Evolutionary conservation across 2,888 invertebrate species (phyloP).

Genomic region (Drosophila incognita): DNA sequence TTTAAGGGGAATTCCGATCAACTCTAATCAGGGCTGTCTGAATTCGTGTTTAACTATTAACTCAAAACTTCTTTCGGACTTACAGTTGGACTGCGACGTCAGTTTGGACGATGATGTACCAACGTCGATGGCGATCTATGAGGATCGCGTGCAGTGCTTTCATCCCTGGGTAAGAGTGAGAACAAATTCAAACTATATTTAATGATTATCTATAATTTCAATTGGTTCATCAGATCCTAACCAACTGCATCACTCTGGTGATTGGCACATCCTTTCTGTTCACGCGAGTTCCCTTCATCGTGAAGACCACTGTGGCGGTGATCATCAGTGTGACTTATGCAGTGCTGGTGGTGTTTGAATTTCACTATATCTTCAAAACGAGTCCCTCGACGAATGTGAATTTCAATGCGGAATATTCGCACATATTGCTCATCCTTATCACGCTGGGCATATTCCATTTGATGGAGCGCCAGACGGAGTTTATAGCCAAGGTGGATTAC

Average conservation of each 20-base stretch:
- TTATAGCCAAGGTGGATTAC: slow-evolving; percentile 94
- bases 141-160: slow-evolving; percentile 74
- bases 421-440: slow-evolving; percentile 90
- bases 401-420: slow-evolving; percentile 89
- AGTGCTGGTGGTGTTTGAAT: slow-evolving; percentile 88
- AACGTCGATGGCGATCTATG: slow-evolving; percentile 11
- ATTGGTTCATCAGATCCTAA: slow-evolving; percentile 83
- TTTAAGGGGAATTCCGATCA: background rate
- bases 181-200: background rate
- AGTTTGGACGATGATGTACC: slow-evolving; percentile 35
- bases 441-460: slow-evolving; percentile 92
- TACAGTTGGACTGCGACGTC: slow-evolving; percentile 48
- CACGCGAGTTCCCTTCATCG: slow-evolving; percentile 92
- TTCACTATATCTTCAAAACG: slow-evolving; percentile 86
- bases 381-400: slow-evolving; percentile 90
- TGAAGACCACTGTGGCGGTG: slow-evolving; percentile 91
- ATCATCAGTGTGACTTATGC: slow-evolving; percentile 89
- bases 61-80: background rate
- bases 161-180: slow-evolving; percentile 83
- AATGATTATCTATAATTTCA: too few species aligned
- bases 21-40: background rate
- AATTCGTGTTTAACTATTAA: background rate
- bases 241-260: slow-evolving; percentile 86
- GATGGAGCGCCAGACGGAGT: slow-evolving; percentile 95
- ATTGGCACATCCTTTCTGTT: slow-evolving; percentile 91